Evolutionary conservation across 2,113 vertebrate genomes (phyloP), one percentile per base, ranked within the genome.

Genomic region (Blennius ocellaris): DNA sequence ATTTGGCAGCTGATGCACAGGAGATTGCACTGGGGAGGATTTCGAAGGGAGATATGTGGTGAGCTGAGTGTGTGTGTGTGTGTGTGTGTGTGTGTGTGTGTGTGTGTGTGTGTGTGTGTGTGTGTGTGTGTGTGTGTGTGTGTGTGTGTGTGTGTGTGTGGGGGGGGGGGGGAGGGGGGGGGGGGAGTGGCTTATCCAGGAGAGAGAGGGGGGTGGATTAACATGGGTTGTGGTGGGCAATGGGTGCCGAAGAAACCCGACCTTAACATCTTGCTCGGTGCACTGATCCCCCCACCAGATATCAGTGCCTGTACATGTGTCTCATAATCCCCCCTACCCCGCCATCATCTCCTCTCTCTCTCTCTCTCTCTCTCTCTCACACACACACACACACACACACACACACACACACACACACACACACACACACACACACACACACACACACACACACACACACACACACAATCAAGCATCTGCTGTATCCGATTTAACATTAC

Each of bases 1-100:
- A 91, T 92, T 92, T 92, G 87, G 88, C 88, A 90, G 87, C 89
- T 92, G 91, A 92, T 92, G 89, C 79, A 15, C 87, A 40, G 84
- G 87, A 90, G 89, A 91, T 90, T 91, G 86, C 85, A 81, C 71
- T 61, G 83, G 62, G 81, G 78, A 68, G 10, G 81, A 86, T 86
- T 87, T 77, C 76, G 80, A 87, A 77, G 12, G 44, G 65, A 76
- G 81, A 85, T 69, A 77, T 73, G 81, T 48, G 48, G 80, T 59
- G 58, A 58, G 70, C 61, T 80, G 52, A 44, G 61, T 70, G 38
- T 70, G 67, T 73, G 54, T 69, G 41, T 30, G 51, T 72, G 62
- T 57, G 54, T n/a, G n/a, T n/a, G n/a, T n/a, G 61, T 70, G 38
- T 70, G 67, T 73, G 54, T 69, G 41, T 30, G 51, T 72, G 61